A percentile compares a stretch with the other conserved stretches of the same genome.
Evolutionary conservation across 2,888 invertebrate species (phyloP).

Genomic region (Lordiphosa fenestrarum): DNA sequence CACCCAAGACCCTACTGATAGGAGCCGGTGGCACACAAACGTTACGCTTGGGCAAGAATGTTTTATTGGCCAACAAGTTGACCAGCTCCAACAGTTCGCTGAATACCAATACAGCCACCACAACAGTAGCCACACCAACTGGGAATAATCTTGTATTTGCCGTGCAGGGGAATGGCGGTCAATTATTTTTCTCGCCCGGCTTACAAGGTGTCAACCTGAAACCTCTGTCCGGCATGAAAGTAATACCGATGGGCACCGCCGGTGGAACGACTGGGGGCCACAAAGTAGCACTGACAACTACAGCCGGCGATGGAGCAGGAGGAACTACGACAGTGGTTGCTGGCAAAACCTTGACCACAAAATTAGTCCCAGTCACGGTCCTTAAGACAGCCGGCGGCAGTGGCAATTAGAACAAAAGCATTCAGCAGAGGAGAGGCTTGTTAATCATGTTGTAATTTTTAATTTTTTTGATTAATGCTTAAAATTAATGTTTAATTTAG

Average conservation of each 20-base stretch:
- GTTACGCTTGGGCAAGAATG: slow-evolving; percentile 71
- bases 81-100: slow-evolving; percentile 21
- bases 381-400: slow-evolving; percentile 48
- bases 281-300: slow-evolving; percentile 37
- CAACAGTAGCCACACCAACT: slow-evolving; percentile 58
- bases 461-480: slow-evolving; percentile 15
- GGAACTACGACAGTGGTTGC: slow-evolving; percentile 13
- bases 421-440: not conserved
- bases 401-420: slow-evolving; percentile 29
- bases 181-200: slow-evolving; percentile 84
- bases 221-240: slow-evolving; percentile 84
- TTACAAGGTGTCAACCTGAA: slow-evolving; percentile 85
- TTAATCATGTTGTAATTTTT: slow-evolving; percentile 43
- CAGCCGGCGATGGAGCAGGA: slow-evolving; percentile 23
- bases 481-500: slow-evolving; percentile 19
- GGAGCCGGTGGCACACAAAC: slow-evolving; percentile 73
- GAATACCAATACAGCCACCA: slow-evolving; percentile 25
- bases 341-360: slow-evolving; percentile 47
- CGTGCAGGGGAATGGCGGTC: slow-evolving; percentile 82
- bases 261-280: slow-evolving; percentile 11
- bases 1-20: slow-evolving; percentile 75
- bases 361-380: slow-evolving; percentile 49
- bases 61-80: slow-evolving; percentile 43
- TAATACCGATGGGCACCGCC: slow-evolving; percentile 78
- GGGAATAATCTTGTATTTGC: slow-evolving; percentile 81